Evolutionary conservation across 2,888 invertebrate species (phyloP).

Genomic region (Celastrina argiolus): DNA sequence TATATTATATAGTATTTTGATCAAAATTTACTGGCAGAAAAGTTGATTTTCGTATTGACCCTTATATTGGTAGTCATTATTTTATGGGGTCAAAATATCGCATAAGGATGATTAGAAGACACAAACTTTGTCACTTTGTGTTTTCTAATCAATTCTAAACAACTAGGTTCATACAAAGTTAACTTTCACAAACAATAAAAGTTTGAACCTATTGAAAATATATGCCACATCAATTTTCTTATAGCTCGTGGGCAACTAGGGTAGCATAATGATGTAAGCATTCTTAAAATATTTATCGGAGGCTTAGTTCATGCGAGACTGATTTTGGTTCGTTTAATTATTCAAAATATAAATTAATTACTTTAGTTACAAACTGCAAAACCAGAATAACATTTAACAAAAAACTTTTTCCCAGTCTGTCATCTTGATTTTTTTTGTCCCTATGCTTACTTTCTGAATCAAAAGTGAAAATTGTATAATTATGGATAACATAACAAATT

Average conservation of each 20-base stretch:
- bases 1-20: not conserved
- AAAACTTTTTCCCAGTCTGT: too few species aligned
- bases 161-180: not conserved
- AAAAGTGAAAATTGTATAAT: too few species aligned
- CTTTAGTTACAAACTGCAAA: not conserved
- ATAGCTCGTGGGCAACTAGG: not conserved
- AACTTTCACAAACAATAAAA: not conserved
- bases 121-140: too few species aligned
- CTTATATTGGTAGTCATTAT: too few species aligned
- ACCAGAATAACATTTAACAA: too few species aligned
- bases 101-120: too few species aligned
- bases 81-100: too few species aligned
- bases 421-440: too few species aligned
- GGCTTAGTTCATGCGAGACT: constrained; percentile 41
- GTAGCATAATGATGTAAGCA: constrained; percentile 61
- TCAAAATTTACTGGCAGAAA: too few species aligned
- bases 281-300: constrained; percentile 65
- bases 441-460: too few species aligned
- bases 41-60: too few species aligned
- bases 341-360: constrained; percentile 2
- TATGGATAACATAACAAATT: too few species aligned
- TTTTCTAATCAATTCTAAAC: not conserved
- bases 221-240: not conserved
- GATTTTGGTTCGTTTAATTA: constrained; percentile 36
- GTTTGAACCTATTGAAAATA: not conserved